Base-by-base conservation (phyloP, 2,888 invertebrate species). In the Bedellia somnulentella region DNA sequence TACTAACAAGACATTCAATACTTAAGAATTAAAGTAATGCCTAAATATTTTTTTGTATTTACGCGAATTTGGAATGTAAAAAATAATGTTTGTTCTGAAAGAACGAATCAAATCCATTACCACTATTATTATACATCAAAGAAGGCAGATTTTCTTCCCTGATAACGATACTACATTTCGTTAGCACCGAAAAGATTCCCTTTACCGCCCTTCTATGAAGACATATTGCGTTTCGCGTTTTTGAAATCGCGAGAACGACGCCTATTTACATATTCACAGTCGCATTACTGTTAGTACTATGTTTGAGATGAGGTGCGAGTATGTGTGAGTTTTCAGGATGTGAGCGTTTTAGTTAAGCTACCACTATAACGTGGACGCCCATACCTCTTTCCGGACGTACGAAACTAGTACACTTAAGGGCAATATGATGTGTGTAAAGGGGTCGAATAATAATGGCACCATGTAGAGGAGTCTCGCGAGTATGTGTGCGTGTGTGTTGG, bases 201-300 rank as follows among this genome's bases (percentile, higher is more conserved):
- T 57, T 61, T 62, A 61, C 63, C 59, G 43, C 40, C 41, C 44
- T 39, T 46, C 21, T 22, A 71, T 68, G 62, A 71, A 73, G 73
- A 71, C 73, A 73, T 71, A 73, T 71, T 70, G 62, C 71, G 66
- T 68, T 71, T 68, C 70, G 64, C 68, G 68, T 71, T 73, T 71
- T 73, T 71, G 70, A 71, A 68, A 60, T 67, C 68, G 64, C 71
- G 67, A 66, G 66, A 64, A 64, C 66, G 55, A 57, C 57, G 57
- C 57, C 64, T 73, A 73, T 73, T 71, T 73, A 70, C 71, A 64
- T 71, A 73, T 71, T 71, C 71, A 70, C 71, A 68, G 67, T 70
- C 66, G 61, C 68, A 68, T 71, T 71, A 71, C 67, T 62, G 51
- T 58, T 59, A 60, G 59, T 63, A 58, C 57, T 64, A 60, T 49